These are phyloP conservation scores for Dryocosmus kuriphilus DNA, from an alignment of 2,888 invertebrate genomes.

Conservation along the genomic window DNA sequence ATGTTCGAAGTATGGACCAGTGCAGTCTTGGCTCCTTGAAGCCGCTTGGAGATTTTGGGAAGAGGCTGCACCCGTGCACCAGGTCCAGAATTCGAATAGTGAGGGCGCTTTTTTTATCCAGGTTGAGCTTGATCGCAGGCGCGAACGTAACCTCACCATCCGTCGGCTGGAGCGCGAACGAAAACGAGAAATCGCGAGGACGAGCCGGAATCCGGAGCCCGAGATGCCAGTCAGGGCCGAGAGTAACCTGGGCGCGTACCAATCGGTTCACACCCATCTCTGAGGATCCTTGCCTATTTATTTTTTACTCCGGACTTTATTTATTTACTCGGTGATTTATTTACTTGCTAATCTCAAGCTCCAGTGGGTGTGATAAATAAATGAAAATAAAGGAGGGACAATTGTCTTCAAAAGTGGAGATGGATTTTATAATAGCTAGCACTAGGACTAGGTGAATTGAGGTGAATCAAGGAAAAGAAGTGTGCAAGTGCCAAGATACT, in stretches of 20 bases:
- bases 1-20: slow-evolving; percentile 26
- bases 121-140: slow-evolving; percentile 41
- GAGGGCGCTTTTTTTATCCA: slow-evolving; percentile 34
- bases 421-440: neutral
- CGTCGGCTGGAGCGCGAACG: slow-evolving; percentile 44
- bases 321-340: neutral
- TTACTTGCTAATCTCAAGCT: neutral
- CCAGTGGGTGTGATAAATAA: neutral
- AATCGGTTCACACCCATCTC: slow-evolving; percentile 64
- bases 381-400: neutral
- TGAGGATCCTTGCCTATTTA: slow-evolving; percentile 34
- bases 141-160: slow-evolving; percentile 39
- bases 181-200: slow-evolving; percentile 48
- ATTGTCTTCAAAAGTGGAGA: neutral
- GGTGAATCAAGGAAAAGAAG: neutral
- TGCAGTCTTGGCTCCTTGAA: slow-evolving; percentile 26
- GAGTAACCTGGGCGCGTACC: slow-evolving; percentile 61
- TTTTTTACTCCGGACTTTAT: neutral
- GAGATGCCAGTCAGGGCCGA: slow-evolving; percentile 56
- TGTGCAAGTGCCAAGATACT: neutral
- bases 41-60: slow-evolving; percentile 21
- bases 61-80: slow-evolving; percentile 39
- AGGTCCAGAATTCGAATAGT: slow-evolving; percentile 9
- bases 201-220: slow-evolving; percentile 46
- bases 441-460: slow-evolving; percentile 4